These are phyloP conservation scores for Capreolus pygargus DNA, from an alignment of 2,113 vertebrate species.

Conservation along the genomic window DNA sequence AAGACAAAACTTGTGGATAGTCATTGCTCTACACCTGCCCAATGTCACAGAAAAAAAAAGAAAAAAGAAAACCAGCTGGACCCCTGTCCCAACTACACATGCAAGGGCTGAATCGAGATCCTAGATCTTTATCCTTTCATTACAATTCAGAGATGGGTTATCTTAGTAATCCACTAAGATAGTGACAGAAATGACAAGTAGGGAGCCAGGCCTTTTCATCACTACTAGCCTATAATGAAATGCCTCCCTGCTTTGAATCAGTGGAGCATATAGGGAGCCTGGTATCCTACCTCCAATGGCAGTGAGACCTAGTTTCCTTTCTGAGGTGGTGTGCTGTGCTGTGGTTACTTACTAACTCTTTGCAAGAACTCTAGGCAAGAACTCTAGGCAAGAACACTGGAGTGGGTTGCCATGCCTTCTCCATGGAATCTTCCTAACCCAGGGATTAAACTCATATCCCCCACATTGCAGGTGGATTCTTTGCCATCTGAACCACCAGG, in stretches of 20 bases:
- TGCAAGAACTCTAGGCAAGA: not conserved
- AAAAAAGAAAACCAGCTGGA: rapidly evolving
- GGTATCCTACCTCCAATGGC: not conserved
- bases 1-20: not conserved
- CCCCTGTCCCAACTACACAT: not conserved
- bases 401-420: not conserved
- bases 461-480: not conserved
- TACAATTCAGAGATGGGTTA: not conserved
- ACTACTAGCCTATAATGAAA: rapidly evolving
- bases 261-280: not conserved
- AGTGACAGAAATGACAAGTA: not conserved
- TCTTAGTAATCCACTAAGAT: not conserved
- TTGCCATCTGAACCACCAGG: not conserved
- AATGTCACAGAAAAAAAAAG: not conserved
- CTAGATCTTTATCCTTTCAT: not conserved
- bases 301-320: not conserved
- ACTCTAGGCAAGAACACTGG: not conserved
- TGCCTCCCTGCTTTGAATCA: not conserved
- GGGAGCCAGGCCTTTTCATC: not conserved
- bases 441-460: not conserved
- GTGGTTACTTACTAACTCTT: not conserved
- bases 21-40: not conserved
- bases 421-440: not conserved
- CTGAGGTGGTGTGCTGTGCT: not conserved
- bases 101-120: not conserved